phyloP scores from a whole-genome alignment of 2,888 invertebrate species.

The Frankliniella intonsa region DNA sequence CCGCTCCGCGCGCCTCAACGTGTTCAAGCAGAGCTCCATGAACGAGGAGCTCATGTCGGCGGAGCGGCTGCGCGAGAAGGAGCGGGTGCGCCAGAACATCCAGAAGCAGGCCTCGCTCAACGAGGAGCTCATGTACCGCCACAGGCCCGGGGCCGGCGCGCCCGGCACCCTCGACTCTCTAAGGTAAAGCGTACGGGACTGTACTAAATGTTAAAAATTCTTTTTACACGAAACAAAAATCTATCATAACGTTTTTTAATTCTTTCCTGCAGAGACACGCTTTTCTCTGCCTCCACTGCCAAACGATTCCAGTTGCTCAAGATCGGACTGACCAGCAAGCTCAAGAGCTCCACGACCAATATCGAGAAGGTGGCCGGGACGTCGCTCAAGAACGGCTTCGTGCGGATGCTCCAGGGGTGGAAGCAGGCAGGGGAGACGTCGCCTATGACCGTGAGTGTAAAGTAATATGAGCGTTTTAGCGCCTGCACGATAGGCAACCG shows the following conservation, averaged over 20 bases:
- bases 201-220: too few relatives aligned
- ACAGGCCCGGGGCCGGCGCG: slow-evolving; percentile 41
- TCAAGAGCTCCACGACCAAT: slow-evolving; percentile 76
- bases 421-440: slow-evolving; percentile 53
- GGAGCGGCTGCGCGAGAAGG: slow-evolving; percentile 78
- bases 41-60: slow-evolving; percentile 86
- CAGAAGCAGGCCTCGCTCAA: slow-evolving; percentile 86
- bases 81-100: slow-evolving; percentile 73
- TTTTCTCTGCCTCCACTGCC: slow-evolving; percentile 68
- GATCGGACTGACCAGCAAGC: slow-evolving; percentile 75
- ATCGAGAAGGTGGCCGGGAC: slow-evolving; percentile 72
- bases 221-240: too few relatives aligned
- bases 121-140: slow-evolving; percentile 72
- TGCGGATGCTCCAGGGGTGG: slow-evolving; percentile 79
- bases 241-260: too few relatives aligned
- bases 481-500: too few relatives aligned
- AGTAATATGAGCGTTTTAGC: too few relatives aligned
- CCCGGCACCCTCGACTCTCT: slow-evolving; percentile 64
- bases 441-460: slow-evolving; percentile 23
- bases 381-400: slow-evolving; percentile 69
- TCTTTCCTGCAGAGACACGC: slow-evolving; percentile 53
- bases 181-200: slow-evolving; percentile 38
- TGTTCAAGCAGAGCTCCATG: slow-evolving; percentile 77
- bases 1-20: slow-evolving; percentile 45
- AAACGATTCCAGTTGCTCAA: slow-evolving; percentile 72